phyloP scores from a whole-genome alignment of 2,888 invertebrate genomes.

The Hirtodrosophila histrioides region DNA sequence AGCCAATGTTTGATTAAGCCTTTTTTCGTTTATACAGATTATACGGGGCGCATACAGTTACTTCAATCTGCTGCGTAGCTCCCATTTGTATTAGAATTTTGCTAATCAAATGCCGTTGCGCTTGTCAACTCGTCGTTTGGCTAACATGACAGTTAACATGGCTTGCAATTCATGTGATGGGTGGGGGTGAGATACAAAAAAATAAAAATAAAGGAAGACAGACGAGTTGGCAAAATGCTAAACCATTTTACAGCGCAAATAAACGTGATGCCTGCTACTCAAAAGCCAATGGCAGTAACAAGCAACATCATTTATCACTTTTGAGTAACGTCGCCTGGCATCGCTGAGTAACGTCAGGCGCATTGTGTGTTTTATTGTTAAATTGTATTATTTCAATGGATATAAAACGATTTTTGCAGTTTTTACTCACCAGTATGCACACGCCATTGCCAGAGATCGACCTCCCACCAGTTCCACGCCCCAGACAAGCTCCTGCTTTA shows the following conservation, averaged over 20 bases:
- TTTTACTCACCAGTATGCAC: slow-evolving; percentile 50
- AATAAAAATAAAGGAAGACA: slow-evolving; percentile 27
- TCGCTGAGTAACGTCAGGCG: slow-evolving; percentile 49
- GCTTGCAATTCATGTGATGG: slow-evolving; percentile 62
- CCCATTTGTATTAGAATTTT: slow-evolving; percentile 45
- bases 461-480: background rate
- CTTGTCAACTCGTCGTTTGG: slow-evolving; percentile 69
- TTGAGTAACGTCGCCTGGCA: slow-evolving; percentile 37
- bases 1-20: background rate
- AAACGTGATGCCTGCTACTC: slow-evolving; percentile 64
- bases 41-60: slow-evolving; percentile 81
- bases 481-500: slow-evolving; percentile 29
- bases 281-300: slow-evolving; percentile 67
- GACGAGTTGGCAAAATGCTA: slow-evolving; percentile 55
- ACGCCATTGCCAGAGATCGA: slow-evolving; percentile 40
- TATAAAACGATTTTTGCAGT: slow-evolving; percentile 63
- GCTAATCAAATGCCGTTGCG: slow-evolving; percentile 61
- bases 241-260: slow-evolving; percentile 70
- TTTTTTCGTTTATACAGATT: slow-evolving; percentile 54
- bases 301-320: slow-evolving; percentile 78
- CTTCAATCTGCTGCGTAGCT: slow-evolving; percentile 74
- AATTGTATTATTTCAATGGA: slow-evolving; percentile 52
- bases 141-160: slow-evolving; percentile 78
- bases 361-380: slow-evolving; percentile 64
- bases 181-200: slow-evolving; percentile 7